Conservation (phyloP, 2,888 invertebrate genomes). For the Leistus spinibarbis region DNA sequence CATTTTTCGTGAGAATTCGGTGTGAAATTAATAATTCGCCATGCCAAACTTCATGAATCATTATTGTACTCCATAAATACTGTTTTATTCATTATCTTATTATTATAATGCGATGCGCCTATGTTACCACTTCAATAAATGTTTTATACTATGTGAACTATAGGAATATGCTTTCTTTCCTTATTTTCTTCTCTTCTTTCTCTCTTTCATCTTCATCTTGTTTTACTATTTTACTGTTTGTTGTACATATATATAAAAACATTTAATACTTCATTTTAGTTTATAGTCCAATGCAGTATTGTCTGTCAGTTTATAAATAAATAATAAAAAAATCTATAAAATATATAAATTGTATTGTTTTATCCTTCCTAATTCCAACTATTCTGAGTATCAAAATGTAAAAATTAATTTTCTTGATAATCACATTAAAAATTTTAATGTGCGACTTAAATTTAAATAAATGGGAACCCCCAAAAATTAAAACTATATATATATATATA, state of each 20-base stretch:
- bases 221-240: conserved; percentile 9
- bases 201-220: background rate
- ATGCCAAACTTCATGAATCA: conserved; percentile 46
- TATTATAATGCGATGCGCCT: background rate
- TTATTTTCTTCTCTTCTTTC: conserved; percentile 15
- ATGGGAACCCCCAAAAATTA: too few relatives aligned
- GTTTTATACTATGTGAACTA: conserved; percentile 11
- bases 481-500: too few relatives aligned
- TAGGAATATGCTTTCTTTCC: conserved; percentile 30
- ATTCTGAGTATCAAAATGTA: too few relatives aligned
- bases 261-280: conserved; percentile 10
- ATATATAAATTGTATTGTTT: background rate
- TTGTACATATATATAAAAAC: conserved; percentile 28
- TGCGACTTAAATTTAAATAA: too few relatives aligned
- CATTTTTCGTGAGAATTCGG: conserved; percentile 35
- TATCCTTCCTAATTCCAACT: background rate
- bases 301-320: conserved; percentile 22
- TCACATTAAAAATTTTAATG: too few relatives aligned
- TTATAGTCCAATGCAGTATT: conserved; percentile 26
- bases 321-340: conserved; percentile 28
- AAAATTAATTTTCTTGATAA: too few relatives aligned
- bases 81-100: conserved; percentile 36
- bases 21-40: conserved; percentile 45
- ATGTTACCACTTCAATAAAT: conserved; percentile 1
- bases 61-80: conserved; percentile 38